Evolutionary conservation across 2,888 invertebrate species (phyloP).

Genomic region (Zele albiditarsus): DNA sequence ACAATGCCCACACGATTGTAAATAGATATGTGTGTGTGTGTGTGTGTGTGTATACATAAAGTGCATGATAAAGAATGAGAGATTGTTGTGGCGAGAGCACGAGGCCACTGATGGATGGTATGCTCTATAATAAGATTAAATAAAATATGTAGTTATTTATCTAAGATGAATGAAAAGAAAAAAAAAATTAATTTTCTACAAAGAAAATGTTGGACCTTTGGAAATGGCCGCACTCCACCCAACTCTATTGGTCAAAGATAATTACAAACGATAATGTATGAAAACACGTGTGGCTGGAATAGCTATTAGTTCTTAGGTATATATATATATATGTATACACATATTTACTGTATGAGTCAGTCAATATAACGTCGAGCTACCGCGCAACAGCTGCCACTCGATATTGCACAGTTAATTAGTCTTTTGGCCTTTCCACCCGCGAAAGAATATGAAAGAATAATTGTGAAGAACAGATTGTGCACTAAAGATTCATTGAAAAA

Average conservation of each 20-base stretch:
- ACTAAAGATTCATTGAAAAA: neutral
- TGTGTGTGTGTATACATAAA: constrained; percentile 18
- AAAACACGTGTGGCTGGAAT: constrained; percentile 57
- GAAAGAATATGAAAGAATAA: neutral
- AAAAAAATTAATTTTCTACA: constrained; percentile 6
- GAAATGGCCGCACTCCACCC: constrained; percentile 37
- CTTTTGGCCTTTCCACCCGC: constrained; percentile 21
- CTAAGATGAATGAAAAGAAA: neutral
- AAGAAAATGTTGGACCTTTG: constrained; percentile 22
- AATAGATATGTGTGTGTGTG: neutral
- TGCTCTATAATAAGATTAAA: neutral
- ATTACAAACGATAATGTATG: constrained; percentile 52
- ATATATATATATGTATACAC: neutral
- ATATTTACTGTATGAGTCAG: constrained; percentile 11
- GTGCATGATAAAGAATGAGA: constrained; percentile 25
- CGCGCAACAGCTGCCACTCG: constrained; percentile 46
- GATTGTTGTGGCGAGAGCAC: neutral
- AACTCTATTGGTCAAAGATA: constrained; percentile 56
- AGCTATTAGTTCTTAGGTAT: constrained; percentile 52
- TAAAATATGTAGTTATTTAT: neutral
- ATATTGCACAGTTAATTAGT: constrained; percentile 48
- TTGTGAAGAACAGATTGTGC: neutral
- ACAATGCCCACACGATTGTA: constrained; percentile 26
- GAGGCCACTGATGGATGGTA: constrained; percentile 5
- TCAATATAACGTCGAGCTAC: constrained; percentile 46